Evolutionary conservation across 1,140 invertebrate species (phyloP), one percentile per base, ranked within the genome.

Genomic region (Drosophila burlai): DNA sequence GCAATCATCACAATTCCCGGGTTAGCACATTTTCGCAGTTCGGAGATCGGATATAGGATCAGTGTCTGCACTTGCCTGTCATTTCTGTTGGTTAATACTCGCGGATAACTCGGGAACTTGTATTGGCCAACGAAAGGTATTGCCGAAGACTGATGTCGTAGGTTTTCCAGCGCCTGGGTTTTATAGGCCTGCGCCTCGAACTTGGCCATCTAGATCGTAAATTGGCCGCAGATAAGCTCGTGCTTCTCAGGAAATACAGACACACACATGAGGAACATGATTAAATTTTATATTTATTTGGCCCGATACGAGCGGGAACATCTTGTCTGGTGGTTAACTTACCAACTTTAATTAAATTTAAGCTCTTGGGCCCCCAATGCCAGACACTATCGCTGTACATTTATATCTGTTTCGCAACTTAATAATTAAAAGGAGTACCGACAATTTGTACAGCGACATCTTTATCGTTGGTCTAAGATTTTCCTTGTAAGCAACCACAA

Each of bases 311-410:
- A 18, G 36, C 16, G 11, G 11, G 40, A 71, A 71, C 64, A 52
- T 65, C 34, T 47, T 59, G 46, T 49, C 43, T 55, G 52, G 9
- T 50, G 63, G 66, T 63, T 62, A 75, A 55, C 73, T 74, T 65
- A 79, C 65, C 63, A 76, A 66, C 66, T 84, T 85, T 74, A 84
- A 84, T 84, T 84, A 84, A 69, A 60, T 18, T 72, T 84, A 81
- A 54, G 66, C 26, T 50, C 42, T 26, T 45, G 10, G 52, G 36
- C 46, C 31, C 10, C 45, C 40, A 68, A 46, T 43, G 31, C 16
- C 16, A 49, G 24, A 9, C 46, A 24, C 54, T 45, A 71, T 60
- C 54, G 16, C 34, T 40, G 26, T 40, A 21, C 31, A 45, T 61
- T 71, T 74, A 57, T 59, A 75, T 76, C 71, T 67, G 46, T 75